Base-by-base conservation (phyloP, 1,140 invertebrate genomes). In the Psilanteris sp. region DNA sequence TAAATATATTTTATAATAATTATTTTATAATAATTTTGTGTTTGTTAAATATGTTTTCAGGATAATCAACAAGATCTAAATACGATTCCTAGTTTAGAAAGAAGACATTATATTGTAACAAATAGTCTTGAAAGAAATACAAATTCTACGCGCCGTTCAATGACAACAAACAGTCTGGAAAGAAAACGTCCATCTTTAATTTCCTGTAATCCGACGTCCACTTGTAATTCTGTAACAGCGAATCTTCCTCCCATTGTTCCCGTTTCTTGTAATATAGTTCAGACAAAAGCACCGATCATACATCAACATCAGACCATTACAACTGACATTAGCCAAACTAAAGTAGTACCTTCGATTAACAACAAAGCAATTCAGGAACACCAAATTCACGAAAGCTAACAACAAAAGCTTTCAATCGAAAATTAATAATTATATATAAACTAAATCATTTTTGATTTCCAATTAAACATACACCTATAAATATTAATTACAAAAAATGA, bases 71-170 rank as follows among this genome's bases (percentile, higher is more conserved):
- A 74, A 2, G 83, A 85, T 7, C 15, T 75, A 11, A 82, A 36
- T 44, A 31, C 62, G 3, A 46, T 82, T 8, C 85, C 85, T 1
- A 88, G 83, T 39, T 29, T 88, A 16, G 87, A 88, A 48, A 80
- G 84, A 79, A 80, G 83, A 43, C 84, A 85, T 64, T 82, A 87
- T n/a, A 88, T 87, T 6, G 83, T 89, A 13, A 87, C 86, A 0
- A 89, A 89, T 34, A 89, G 87, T 22, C 79, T 88, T 0, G 87
- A 89, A 57, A 81, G 87, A 22, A 89, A 89, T 44, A 87, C 85
- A 6, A 88, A 73, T 37, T 59, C 86, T 1, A 46, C 81, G 0
- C 81, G 87, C 2, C 77, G 83, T 50, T 83, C 87, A 70, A 85
- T 86, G 54, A 70, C 82, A 0, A 89, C 87, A 0, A 89, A 86